These are phyloP conservation scores for Solenopsis fugax DNA, from an alignment of 1,140 invertebrate species.

Conservation along the genomic window DNA sequence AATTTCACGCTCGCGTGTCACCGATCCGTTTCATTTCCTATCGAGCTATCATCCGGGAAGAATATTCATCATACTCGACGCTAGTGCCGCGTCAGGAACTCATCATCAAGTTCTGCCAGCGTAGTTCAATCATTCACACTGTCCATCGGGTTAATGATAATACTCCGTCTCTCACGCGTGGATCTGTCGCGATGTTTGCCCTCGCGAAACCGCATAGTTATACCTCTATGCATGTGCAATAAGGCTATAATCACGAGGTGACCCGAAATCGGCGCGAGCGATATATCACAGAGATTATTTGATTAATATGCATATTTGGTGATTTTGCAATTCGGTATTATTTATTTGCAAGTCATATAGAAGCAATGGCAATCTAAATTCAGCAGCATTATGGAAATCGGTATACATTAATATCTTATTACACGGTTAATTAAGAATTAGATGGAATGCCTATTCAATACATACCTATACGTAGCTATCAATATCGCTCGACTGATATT, in stretches of 20 bases:
- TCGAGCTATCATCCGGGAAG: slow-evolving; percentile 58
- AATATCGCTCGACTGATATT: neutral
- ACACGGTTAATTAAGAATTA: too few relatives aligned
- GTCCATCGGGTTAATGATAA: slow-evolving; percentile 62
- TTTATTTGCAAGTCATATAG: slow-evolving; percentile 3
- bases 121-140: slow-evolving; percentile 53
- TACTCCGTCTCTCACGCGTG: slow-evolving; percentile 39
- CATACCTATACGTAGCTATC: neutral
- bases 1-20: slow-evolving; percentile 62
- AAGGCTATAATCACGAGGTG: slow-evolving; percentile 6
- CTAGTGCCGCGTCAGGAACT: slow-evolving; percentile 53
- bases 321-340: slow-evolving; percentile 12
- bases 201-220: slow-evolving; percentile 1
- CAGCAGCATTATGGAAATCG: neutral
- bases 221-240: slow-evolving; percentile 37
- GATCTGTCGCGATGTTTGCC: slow-evolving; percentile 46
- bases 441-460: neutral
- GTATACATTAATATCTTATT: slow-evolving; percentile 14
- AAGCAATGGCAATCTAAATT: neutral
- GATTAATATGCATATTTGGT: slow-evolving; percentile 37
- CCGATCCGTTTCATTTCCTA: slow-evolving; percentile 62
- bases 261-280: slow-evolving; percentile 14
- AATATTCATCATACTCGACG: slow-evolving; percentile 64
- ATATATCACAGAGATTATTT: slow-evolving; percentile 12
- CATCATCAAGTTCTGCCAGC: slow-evolving; percentile 47